Evolutionary conservation across 1,140 invertebrate species (phyloP).

Genomic region (Cyphomyrmex costatus): DNA sequence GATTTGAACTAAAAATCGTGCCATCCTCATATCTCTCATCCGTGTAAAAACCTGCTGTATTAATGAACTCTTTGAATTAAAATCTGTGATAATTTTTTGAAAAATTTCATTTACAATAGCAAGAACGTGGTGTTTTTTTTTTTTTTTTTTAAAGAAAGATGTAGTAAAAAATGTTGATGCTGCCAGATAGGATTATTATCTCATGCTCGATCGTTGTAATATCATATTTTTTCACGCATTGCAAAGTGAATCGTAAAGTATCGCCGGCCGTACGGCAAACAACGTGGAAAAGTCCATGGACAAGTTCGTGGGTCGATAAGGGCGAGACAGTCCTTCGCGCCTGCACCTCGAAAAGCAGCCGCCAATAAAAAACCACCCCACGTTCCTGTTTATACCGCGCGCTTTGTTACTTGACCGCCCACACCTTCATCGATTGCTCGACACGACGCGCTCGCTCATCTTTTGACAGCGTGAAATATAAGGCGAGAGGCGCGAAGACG

Average conservation of each 20-base stretch:
- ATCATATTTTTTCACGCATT: not conserved
- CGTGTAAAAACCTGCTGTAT: not conserved
- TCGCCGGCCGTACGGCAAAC: constrained; percentile 24
- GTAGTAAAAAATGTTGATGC: not conserved
- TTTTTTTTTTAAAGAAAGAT: not conserved
- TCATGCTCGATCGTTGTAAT: not conserved
- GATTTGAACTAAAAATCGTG: not conserved
- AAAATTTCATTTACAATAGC: not conserved
- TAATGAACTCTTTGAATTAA: not conserved
- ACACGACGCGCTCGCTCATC: constrained; percentile 64
- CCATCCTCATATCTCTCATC: not conserved
- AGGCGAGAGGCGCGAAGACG: constrained; percentile 25
- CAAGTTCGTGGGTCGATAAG: constrained; percentile 68
- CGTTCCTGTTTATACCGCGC: constrained; percentile 66
- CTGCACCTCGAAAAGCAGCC: constrained; percentile 67
- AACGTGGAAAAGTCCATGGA: constrained; percentile 33
- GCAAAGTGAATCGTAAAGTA: constrained; percentile 18
- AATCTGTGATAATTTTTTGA: not conserved
- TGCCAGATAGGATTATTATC: not conserved
- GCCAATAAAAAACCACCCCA: constrained; percentile 70
- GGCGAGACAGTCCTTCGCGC: constrained; percentile 66
- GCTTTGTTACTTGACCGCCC: constrained; percentile 71
- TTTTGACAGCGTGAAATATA: constrained; percentile 65
- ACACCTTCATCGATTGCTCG: constrained; percentile 73
- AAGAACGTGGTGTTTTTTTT: not conserved